Percentiles rank a stretch among this genome's conserved stretches.
Conservation (phyloP, 2,113 vertebrate species). For the Oostethus manadensis region DNA sequence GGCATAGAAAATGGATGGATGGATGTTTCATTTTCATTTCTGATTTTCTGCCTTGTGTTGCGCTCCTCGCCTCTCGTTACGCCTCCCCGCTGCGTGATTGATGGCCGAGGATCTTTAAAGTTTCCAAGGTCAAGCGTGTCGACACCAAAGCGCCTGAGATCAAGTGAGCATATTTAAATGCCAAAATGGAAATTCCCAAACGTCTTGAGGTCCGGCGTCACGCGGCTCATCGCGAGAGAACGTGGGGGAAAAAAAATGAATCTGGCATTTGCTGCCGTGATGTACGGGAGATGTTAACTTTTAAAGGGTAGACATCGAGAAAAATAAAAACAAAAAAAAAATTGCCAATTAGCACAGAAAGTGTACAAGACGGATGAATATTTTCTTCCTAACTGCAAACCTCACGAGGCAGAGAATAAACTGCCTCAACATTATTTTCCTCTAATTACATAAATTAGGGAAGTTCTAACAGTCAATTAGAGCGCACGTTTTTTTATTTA, state of each 20-base stretch:
- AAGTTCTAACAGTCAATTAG: conserved; percentile 51
- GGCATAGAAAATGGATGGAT: too few species aligned
- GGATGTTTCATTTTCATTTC: too few species aligned
- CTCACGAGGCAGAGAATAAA: conserved; percentile 47
- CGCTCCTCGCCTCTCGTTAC: too few species aligned
- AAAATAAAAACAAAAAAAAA: conserved; percentile 33
- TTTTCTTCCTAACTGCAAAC: conserved; percentile 55
- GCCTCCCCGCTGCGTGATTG: background rate
- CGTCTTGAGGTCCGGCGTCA: background rate
- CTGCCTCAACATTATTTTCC: conserved; percentile 47
- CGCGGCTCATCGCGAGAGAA: too few species aligned
- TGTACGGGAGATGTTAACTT: conserved; percentile 18
- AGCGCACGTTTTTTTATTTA: conserved; percentile 29
- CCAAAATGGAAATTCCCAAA: background rate
- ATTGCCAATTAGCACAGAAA: conserved; percentile 56
- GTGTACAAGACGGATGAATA: conserved; percentile 45
- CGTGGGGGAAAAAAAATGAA: conserved; percentile 14
- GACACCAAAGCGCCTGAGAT: background rate
- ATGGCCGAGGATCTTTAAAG: background rate
- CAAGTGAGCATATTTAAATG: background rate
- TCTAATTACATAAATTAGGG: conserved; percentile 52
- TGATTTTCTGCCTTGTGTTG: too few species aligned
- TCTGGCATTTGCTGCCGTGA: conserved; percentile 31
- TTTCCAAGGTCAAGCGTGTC: background rate
- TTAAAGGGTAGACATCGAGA: conserved; percentile 22